phyloP scores from a whole-genome alignment of 1,140 invertebrate species.

The Drosophila kurseongensis region DNA sequence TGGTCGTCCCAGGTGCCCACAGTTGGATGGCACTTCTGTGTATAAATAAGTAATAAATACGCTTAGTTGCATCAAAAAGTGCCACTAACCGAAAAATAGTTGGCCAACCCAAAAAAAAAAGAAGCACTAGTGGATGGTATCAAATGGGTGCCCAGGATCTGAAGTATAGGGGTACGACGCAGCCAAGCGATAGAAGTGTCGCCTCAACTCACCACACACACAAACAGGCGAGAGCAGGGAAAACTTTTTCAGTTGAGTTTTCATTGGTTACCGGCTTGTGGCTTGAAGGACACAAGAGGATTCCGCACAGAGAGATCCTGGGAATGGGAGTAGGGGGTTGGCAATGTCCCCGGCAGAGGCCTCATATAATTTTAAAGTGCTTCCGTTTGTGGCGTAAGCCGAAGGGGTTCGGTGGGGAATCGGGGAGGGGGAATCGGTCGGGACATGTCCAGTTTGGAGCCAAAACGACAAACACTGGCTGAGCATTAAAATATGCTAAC shows the following conservation, averaged over 20 bases:
- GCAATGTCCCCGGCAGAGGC: slow-evolving; percentile 41
- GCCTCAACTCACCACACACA: slow-evolving; percentile 39
- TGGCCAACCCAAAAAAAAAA: slow-evolving; percentile 52
- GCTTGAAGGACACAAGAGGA: slow-evolving; percentile 66
- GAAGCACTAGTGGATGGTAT: slow-evolving; percentile 45
- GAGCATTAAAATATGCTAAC: slow-evolving; percentile 60
- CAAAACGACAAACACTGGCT: slow-evolving; percentile 72
- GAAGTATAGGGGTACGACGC: slow-evolving; percentile 18
- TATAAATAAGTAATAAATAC: slow-evolving; percentile 82
- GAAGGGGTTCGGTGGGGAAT: background rate
- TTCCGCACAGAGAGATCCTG: slow-evolving; percentile 23
- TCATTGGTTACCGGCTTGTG: slow-evolving; percentile 81
- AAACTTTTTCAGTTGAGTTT: slow-evolving; percentile 78
- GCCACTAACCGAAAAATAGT: slow-evolving; percentile 78
- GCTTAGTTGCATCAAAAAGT: slow-evolving; percentile 81
- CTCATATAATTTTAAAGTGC: slow-evolving; percentile 83
- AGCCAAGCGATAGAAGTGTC: slow-evolving; percentile 56
- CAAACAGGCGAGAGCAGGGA: slow-evolving; percentile 36
- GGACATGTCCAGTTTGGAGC: slow-evolving; percentile 34
- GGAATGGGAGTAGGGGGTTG: background rate
- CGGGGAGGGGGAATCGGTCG: background rate
- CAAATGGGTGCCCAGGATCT: slow-evolving; percentile 49
- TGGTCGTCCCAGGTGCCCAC: slow-evolving; percentile 35
- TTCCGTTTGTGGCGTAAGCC: slow-evolving; percentile 75
- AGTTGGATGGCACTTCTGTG: slow-evolving; percentile 61